phyloP scores from a whole-genome alignment of 2,888 invertebrate genomes.

The Linnaemya vulpina region DNA sequence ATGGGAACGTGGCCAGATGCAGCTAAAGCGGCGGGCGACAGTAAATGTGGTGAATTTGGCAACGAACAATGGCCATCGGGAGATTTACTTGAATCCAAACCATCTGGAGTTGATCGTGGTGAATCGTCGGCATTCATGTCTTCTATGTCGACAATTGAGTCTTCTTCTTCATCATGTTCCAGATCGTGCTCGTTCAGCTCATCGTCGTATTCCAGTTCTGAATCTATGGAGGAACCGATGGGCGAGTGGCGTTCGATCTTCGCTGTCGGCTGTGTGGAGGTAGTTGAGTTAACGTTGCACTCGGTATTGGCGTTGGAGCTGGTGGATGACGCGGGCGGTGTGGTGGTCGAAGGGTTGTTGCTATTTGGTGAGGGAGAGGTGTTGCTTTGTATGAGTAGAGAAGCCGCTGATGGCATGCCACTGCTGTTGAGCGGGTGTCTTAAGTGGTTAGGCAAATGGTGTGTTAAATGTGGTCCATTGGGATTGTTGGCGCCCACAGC shows the following conservation, averaged over 20 bases:
- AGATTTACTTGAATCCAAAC: constrained; percentile 81
- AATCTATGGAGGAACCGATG: constrained; percentile 82
- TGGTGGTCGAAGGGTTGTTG: constrained; percentile 67
- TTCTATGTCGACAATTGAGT: constrained; percentile 92
- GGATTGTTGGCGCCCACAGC: constrained; percentile 69
- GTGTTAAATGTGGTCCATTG: constrained; percentile 63
- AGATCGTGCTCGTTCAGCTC: constrained; percentile 76
- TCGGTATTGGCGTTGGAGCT: constrained; percentile 76
- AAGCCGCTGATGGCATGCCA: constrained; percentile 75
- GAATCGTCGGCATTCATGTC: constrained; percentile 87
- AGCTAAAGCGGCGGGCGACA: constrained; percentile 81
- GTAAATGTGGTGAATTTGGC: constrained; percentile 77
- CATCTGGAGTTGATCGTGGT: constrained; percentile 82
- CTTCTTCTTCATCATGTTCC: constrained; percentile 81
- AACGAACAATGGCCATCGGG: constrained; percentile 77
- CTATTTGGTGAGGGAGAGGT: constrained; percentile 56
- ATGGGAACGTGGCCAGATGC: constrained; percentile 86
- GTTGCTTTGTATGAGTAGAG: constrained; percentile 62
- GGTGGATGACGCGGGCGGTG: constrained; percentile 77
- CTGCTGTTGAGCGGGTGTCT: constrained; percentile 79
- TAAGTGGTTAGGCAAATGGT: constrained; percentile 71
- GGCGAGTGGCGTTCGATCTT: constrained; percentile 83
- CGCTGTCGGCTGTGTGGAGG: constrained; percentile 73
- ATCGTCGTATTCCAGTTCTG: constrained; percentile 83
- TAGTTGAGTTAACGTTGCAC: constrained; percentile 63